Evolutionary conservation across 2,113 vertebrate genomes (phyloP), one percentile per base, ranked within the genome.

Genomic region (Sclerurus mexicanus): DNA sequence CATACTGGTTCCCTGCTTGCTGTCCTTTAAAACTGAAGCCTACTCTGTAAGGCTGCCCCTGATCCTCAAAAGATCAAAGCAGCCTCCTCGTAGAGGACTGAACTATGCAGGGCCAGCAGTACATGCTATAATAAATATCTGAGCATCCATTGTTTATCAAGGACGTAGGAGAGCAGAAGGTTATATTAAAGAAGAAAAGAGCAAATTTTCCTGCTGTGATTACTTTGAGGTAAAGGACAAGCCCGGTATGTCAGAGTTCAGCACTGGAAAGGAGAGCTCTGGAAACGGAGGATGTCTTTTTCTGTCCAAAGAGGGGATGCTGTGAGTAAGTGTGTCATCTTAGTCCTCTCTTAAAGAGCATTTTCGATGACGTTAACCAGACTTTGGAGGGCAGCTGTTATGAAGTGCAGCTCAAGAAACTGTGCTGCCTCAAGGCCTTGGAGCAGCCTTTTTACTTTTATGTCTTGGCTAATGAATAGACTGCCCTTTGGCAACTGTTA

Each of bases 401-500:
- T 21, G 64, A 92, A 87, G 95, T 3, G 6, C 52, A 84, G 76
- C 83, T 95, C 68, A 89, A 90, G 83, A 90, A 95, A 88, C 85
- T 62, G 9, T 73, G 33, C 50, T 96, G 93, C 95, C 87, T 93
- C 63, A 40, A 89, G 93, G 85, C 72, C 60, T 77, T 64, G 68
- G 76, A 96, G 79, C 72, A 90, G 90, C 88, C 76, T 95, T 93
- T 90, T 90, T 92, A 39, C 90, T 93, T 95, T 96, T 90, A 90
- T 93, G 92, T 90, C 84, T 93, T 75, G 64, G 49, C 49, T 95
- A 95, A 86, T 90, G 85, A 96, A 92, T 44, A 94, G 75, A 14
- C 52, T 90, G 86, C 92, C 92, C 88, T 90, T 88, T 97, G 93
- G 95, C 88, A 90, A 81, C 60, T 68, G 60, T 95, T 97, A 93